Evolutionary conservation across 2,113 vertebrate genomes (phyloP), one percentile per base, ranked within the genome.

Genomic region (Siniperca chuatsi): DNA sequence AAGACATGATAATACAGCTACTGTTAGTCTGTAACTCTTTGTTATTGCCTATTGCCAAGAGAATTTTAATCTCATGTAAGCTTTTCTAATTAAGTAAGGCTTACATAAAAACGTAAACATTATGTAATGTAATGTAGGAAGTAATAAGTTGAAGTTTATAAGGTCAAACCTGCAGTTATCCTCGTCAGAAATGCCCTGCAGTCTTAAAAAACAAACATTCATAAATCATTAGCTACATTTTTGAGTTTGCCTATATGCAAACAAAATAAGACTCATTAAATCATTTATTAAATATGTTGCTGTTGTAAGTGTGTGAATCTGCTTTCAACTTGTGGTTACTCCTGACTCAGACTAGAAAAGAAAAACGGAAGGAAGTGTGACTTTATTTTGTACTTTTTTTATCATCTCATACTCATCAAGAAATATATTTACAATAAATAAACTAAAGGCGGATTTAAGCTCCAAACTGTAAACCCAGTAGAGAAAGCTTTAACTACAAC

Each of bases 321-420:
- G 21, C 74, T 21, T 79, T 58, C 8, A 60, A 57, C 37, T 21
- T 75, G 62, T 61, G 73, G 58, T 69, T 73, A n/a, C 58, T 57
- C 42, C 61, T 37, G 57, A 66, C 25, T 68, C 25, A 15, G 25
- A 77, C 64, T 64, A 46, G 46, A 67, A n/a, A 25, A 78, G 37
- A 78, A 84, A 89, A 82, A 48, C 80, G 82, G 78, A 91, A 80
- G 77, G 89, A 91, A 77, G 69, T 82, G 70, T 55, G 66, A 79
- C 76, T 66, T 71, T n/a, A 29, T 40, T 54, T 66, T 78, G 29
- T 69, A 81, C 69, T 84, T 86, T 78, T 81, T 35, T 42, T 15
- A 46, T 62, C 10, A 8, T 21, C 35, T 75, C 33, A 77, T 37
- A 29, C 60, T 73, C 12, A 46, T 77, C 42, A 37, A 48, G 35